Percentiles rank a stretch among this genome's conserved stretches.
Evolutionary conservation across 2,888 invertebrate genomes (phyloP).

Genomic region (Drosophila melanosoma): DNA sequence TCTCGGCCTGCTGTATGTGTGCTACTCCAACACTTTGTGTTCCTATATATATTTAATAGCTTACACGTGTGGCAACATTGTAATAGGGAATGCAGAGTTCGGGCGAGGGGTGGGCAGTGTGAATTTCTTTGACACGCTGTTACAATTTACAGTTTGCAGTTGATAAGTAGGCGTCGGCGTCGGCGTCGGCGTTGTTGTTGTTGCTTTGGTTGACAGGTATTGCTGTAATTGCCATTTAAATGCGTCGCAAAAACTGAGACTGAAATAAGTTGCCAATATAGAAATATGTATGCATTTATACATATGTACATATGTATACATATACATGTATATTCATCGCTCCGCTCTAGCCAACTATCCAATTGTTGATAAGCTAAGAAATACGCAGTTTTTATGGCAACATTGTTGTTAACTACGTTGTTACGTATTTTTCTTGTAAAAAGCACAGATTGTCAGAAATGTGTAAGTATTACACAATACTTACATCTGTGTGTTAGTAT

Average conservation of each 20-base stretch:
- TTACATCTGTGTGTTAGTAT: background rate
- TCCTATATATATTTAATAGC: conserved; percentile 57
- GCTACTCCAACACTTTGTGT: background rate
- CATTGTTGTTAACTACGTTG: conserved; percentile 47
- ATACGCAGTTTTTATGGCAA: conserved; percentile 31
- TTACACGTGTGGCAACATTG: conserved; percentile 73
- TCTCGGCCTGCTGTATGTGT: background rate
- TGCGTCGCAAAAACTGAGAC: conserved; percentile 35
- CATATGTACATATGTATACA: background rate
- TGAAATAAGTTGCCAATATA: background rate
- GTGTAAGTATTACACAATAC: background rate
- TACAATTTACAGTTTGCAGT: conserved; percentile 43
- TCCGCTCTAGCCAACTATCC: conserved; percentile 11
- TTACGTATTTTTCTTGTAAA: background rate
- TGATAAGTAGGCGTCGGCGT: conserved; percentile 49
- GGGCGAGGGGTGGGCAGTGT: background rate
- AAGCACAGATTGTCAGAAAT: background rate
- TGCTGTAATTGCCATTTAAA: conserved; percentile 51
- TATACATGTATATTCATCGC: background rate
- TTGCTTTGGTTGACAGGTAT: conserved; percentile 38
- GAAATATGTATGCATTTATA: background rate
- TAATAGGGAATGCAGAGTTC: conserved; percentile 26
- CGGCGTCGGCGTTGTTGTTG: conserved; percentile 22
- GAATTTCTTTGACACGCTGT: conserved; percentile 33
- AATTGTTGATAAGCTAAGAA: conserved; percentile 29